phyloP scores from a whole-genome alignment of 2,113 vertebrate species.

The Leucopsar rothschildi region DNA sequence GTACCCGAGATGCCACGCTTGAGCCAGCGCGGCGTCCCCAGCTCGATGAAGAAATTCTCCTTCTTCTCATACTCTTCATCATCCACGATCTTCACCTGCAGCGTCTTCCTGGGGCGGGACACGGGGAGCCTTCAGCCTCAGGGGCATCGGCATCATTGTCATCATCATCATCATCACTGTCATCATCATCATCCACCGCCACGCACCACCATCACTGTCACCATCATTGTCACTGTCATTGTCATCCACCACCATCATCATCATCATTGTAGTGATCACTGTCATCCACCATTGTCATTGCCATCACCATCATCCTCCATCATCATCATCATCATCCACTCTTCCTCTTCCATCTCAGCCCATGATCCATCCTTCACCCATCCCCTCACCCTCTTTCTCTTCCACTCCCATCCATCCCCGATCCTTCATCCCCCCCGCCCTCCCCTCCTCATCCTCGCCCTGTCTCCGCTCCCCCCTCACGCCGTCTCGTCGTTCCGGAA shows the following conservation, averaged over 20 bases:
- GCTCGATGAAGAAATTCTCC: not conserved
- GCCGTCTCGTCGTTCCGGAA: conserved; percentile 91
- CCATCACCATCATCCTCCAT: no score
- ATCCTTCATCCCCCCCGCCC: not conserved
- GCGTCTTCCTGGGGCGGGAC: not conserved
- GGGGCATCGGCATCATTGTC: rapidly evolving
- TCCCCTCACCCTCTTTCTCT: not conserved
- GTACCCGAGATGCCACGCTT: not conserved
- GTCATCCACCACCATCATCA: no score
- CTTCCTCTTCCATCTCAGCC: not conserved
- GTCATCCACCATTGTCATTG: no score
- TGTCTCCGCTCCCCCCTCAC: conserved; percentile 58
- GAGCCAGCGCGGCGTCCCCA: not conserved
- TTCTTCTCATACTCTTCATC: not conserved
- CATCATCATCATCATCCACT: no score
- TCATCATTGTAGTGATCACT: not conserved
- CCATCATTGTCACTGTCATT: no score
- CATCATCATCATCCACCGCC: no score
- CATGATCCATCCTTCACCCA: conserved; percentile 7
- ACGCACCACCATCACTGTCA: rapidly evolving
- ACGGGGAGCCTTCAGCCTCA: not conserved
- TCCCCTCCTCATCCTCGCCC: no score
- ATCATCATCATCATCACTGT: rapidly evolving
- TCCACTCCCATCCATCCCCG: conserved; percentile 54
- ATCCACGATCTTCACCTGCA: not conserved